Base-by-base conservation (phyloP, 2,113 vertebrate species). In the Lynx canadensis region DNA sequence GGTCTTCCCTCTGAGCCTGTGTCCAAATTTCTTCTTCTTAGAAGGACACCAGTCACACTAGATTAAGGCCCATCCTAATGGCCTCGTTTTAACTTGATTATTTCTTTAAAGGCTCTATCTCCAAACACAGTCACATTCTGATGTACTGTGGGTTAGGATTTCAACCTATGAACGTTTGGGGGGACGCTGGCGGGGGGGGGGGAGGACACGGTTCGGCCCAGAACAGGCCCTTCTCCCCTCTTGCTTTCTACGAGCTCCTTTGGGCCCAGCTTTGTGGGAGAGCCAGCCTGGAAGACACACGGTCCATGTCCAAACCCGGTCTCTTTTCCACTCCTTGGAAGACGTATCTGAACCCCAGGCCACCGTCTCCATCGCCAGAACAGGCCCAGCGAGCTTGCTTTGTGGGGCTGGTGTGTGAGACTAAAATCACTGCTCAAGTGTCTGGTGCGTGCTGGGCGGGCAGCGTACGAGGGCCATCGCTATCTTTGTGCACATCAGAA, bases 381-480 rank as follows among this genome's bases (percentile, higher is more conserved):
- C 4, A 3, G 65, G 33, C 55, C 76, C 65, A 16, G 13, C 0
- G 1, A 5, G 1, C 25, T 76, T 52, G n/a, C 78, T 91, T 41
- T 27, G 31, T n/a, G 63, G 60, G 31, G 55, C 68, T 19, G 0
- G 3, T 10, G 18, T 63, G 78, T 45, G 63, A 60, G 29, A 33
- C 21, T 33, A 45, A 71, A 52, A 38, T 50, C 1, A 2, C 71
- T 52, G 71, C 36, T 48, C 27, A 50, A 3, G 48, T 1, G 11
- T 94, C 48, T 19, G 41, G 89, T 2, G 1, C 0, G 36, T 12
- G 2, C 16, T 25, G 0, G 0, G 7, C 2, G 65, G 82, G 55
- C 5, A 0, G 2, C 13, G 10, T 4, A 29, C 0, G 0, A 52
- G 81, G 69, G 23, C 9, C 1, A 2, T 60, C 31, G 16, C 80